These are phyloP conservation scores for Mus pahari DNA, from an alignment of 2,113 vertebrate species.

Conservation along the genomic window DNA sequence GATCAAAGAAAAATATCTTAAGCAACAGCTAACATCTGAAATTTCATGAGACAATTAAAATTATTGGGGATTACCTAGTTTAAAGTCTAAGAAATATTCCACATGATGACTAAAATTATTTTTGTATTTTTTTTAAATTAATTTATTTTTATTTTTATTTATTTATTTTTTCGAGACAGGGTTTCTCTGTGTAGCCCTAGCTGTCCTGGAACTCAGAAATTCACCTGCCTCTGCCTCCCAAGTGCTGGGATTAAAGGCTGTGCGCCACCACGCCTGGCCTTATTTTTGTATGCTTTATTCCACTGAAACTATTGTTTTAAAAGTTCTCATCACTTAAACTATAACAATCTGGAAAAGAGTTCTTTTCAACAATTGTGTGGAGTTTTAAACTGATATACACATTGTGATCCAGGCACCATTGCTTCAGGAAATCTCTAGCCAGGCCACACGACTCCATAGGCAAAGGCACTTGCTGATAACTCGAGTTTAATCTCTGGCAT, in stretches of 20 bases:
- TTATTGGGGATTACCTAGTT: not conserved
- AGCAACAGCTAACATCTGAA: conserved; percentile 8
- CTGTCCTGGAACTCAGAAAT: too few relatives aligned
- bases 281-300: not conserved
- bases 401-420: conserved; percentile 20
- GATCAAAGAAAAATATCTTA: not conserved
- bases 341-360: conserved; percentile 20
- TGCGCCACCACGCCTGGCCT: too few relatives aligned
- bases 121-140: too few relatives aligned
- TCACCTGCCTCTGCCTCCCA: too few relatives aligned
- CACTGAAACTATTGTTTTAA: too few relatives aligned
- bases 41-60: conserved; percentile 41
- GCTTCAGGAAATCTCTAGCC: conserved; percentile 6
- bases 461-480: not conserved
- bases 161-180: too few relatives aligned
- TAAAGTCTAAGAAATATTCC: not conserved
- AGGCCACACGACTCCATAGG: not conserved
- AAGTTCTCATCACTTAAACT: conserved; percentile 38
- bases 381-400: conserved; percentile 9
- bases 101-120: conserved; percentile 40
- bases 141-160: too few relatives aligned
- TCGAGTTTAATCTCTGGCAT: not conserved
- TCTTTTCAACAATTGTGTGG: not conserved
- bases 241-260: too few relatives aligned
- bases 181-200: too few relatives aligned